Percentiles rank a stretch among this genome's conserved stretches.
Conservation (phyloP, 2,113 vertebrate genomes). For the Aspidoscelis tigris region DNA sequence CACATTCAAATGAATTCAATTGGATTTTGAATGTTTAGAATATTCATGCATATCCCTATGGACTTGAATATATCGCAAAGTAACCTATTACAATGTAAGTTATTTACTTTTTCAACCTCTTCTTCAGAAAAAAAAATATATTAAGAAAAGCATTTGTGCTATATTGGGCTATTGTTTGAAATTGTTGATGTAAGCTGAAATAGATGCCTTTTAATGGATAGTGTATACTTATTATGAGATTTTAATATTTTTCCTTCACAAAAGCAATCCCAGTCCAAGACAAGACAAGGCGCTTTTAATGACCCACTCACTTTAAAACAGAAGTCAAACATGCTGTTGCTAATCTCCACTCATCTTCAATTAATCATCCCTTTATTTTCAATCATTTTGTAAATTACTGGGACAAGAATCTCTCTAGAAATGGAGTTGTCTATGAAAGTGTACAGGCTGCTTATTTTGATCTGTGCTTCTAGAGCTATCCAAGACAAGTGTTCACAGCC, state of each 20-base stretch:
- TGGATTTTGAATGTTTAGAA: too few relatives aligned
- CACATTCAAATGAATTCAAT: too few relatives aligned
- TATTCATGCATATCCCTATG: too few relatives aligned
- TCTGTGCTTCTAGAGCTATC: neutral
- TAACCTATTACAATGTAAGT: too few relatives aligned
- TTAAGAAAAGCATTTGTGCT: too few relatives aligned
- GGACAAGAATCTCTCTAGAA: neutral
- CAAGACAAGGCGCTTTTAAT: neutral
- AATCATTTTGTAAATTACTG: neutral
- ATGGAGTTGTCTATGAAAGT: neutral
- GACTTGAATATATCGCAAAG: too few relatives aligned
- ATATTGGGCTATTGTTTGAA: too few relatives aligned
- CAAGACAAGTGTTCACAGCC: constrained; percentile 21
- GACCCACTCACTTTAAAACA: neutral
- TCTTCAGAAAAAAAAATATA: too few relatives aligned
- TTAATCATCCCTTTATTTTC: neutral
- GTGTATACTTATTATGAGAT: neutral
- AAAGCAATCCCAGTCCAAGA: neutral
- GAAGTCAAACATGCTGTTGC: neutral
- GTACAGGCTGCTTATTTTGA: neutral
- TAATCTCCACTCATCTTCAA: too few relatives aligned
- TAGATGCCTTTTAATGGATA: neutral
- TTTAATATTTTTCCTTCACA: too few relatives aligned
- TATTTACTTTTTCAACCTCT: too few relatives aligned
- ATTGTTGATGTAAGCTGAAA: too few relatives aligned